Evolutionary conservation across 2,888 invertebrate species (phyloP), one percentile per base, ranked within the genome.

Genomic region (Caenorhabditis sulstoni): DNA sequence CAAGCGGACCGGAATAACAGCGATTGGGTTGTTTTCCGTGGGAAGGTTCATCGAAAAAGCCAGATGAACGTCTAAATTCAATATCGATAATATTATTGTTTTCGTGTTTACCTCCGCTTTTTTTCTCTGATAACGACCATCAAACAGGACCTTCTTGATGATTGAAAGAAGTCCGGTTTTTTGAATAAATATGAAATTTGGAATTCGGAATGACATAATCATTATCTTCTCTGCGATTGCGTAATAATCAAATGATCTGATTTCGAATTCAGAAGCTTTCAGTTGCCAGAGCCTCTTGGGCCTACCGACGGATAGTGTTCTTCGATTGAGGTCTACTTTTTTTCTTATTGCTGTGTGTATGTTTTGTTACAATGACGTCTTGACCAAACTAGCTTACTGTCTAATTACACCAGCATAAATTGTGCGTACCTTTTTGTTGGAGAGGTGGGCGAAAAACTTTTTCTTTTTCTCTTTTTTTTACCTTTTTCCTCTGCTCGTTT

Each of bases 321-420:
- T 45, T 8, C 9, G 20, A 41, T 58, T 44, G 22, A 5, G 20
- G 39, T 52, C 29, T 5, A 7, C 47, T 29, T 1, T 23, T 50
- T 67, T 9, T n/a, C n/a, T 4, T 29, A 50, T 50, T 53, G 18
- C n/a, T 29, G 11, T 53, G 35, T 53, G 35, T 61, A 37, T 47
- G 4, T 47, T 47, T 8, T 18, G 7, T 16, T 16, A 20, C 47
- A 16, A 11, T 20, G 9, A 8, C 16, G n/a, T 3, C 47, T 16
- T 11, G 41, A 9, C 12, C 35, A 68, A 68, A 68, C 68, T 45
- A 61, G 68, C 58, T 68, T 68, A 68, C 53, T 53, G 35, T 16
- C 52, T 61, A 68, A 68, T 68, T 68, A 58, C 44, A 20, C 50
- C 67, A 57, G 41, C 47, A 49, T 66, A n/a, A 47, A 39, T 20